Percentiles rank a stretch among this genome's conserved stretches.
Conservation (phyloP, 2,113 vertebrate genomes). For the Pterocles orientalis region DNA sequence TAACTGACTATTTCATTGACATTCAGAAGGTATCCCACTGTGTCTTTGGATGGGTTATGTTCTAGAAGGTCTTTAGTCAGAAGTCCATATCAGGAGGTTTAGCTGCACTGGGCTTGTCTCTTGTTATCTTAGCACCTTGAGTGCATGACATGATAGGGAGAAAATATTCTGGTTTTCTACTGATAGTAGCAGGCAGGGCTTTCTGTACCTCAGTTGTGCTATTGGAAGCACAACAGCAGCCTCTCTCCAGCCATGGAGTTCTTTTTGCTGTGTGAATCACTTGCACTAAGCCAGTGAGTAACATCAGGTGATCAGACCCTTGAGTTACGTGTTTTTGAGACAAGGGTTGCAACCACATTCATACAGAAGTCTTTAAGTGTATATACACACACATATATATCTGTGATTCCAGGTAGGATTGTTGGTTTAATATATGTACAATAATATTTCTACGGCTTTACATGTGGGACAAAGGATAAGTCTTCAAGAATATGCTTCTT, state of each 20-base stretch:
- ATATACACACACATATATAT: background rate
- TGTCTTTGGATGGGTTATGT: background rate
- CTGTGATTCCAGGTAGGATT: background rate
- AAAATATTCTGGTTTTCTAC: background rate
- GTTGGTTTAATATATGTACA: background rate
- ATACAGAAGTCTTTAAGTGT: background rate
- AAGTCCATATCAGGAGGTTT: background rate
- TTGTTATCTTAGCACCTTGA: background rate
- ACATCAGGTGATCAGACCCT: background rate
- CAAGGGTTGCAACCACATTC: background rate
- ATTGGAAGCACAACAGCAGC: background rate
- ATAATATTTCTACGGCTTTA: background rate
- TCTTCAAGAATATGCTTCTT: background rate
- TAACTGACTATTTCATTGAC: background rate
- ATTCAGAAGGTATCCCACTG: background rate
- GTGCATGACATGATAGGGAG: background rate
- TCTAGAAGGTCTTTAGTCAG: background rate
- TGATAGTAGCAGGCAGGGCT: background rate
- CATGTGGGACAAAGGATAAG: background rate
- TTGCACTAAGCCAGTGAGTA: too few species aligned
- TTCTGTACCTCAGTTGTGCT: background rate
- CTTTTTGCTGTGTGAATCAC: background rate
- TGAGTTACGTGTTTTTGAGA: background rate
- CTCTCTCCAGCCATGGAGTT: background rate
- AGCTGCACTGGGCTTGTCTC: background rate